A percentile compares a stretch with the other conserved stretches of the same genome.
These are phyloP conservation scores for Nemapogon koenigi DNA, from an alignment of 2,888 invertebrate genomes.

Conservation along the genomic window DNA sequence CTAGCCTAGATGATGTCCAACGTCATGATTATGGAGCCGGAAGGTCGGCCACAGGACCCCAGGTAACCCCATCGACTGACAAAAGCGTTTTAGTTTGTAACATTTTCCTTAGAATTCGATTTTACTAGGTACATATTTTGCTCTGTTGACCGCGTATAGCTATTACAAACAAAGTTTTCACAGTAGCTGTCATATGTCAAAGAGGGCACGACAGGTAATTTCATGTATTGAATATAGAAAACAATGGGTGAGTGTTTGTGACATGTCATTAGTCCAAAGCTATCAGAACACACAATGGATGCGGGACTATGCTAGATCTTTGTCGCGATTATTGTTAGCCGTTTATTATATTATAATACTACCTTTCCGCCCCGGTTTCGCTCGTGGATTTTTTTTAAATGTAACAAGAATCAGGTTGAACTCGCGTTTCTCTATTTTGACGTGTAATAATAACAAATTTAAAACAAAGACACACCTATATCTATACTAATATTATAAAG, in stretches of 20 bases:
- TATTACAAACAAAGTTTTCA: slow-evolving; percentile 16
- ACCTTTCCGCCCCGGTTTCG: background rate
- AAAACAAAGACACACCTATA: too few relatives aligned
- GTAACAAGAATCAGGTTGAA: too few relatives aligned
- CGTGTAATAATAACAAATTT: too few relatives aligned
- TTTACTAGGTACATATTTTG: too few relatives aligned
- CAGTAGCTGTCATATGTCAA: slow-evolving; percentile 24
- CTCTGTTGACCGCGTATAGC: too few relatives aligned
- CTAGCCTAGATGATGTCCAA: too few relatives aligned
- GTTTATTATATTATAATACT: background rate
- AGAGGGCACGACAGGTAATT: slow-evolving; percentile 43
- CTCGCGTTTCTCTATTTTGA: background rate
- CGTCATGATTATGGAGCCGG: too few relatives aligned
- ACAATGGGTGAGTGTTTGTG: slow-evolving; percentile 45
- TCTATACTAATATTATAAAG: too few relatives aligned
- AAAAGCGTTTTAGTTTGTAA: too few relatives aligned
- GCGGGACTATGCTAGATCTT: slow-evolving; percentile 16
- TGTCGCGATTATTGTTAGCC: background rate
- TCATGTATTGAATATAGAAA: slow-evolving; percentile 38
- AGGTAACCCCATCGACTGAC: too few relatives aligned
- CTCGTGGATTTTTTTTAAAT: background rate
- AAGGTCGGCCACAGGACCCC: too few relatives aligned
- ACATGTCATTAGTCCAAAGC: slow-evolving; percentile 45
- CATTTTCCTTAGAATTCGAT: too few relatives aligned
- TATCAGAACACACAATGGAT: slow-evolving; percentile 31